These are phyloP conservation scores for Cerastis rubricosa DNA, from an alignment of 2,888 invertebrate genomes.

Conservation along the genomic window DNA sequence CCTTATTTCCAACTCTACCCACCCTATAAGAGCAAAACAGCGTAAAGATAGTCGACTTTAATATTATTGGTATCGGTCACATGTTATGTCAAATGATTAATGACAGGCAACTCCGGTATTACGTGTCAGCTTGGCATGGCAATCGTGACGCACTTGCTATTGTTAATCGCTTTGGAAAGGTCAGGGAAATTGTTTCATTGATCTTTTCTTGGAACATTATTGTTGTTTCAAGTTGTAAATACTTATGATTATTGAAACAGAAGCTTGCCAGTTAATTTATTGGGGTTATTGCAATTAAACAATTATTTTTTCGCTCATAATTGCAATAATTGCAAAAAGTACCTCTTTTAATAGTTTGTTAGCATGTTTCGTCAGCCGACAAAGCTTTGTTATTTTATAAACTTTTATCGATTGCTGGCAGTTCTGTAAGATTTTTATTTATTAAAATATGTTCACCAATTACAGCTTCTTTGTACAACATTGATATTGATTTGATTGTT, in stretches of 20 bases:
- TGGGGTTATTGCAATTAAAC: no score
- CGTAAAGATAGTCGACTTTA: constrained; percentile 71
- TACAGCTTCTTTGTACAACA: no score
- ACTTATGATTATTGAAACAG: background rate
- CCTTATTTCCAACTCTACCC: constrained; percentile 7
- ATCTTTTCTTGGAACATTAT: constrained; percentile 16
- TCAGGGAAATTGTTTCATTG: constrained; percentile 25
- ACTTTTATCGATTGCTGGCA: no score
- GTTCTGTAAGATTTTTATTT: no score
- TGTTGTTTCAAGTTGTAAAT: background rate
- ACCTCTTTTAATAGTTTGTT: background rate
- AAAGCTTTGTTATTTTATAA: background rate
- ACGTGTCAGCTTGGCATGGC: constrained; percentile 70
- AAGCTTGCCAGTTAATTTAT: background rate
- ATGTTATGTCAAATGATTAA: constrained; percentile 80
- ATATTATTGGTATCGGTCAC: constrained; percentile 75
- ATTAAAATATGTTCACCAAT: no score
- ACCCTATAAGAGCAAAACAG: constrained; percentile 46
- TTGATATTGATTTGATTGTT: no score
- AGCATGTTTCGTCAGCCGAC: background rate
- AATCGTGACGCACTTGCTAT: constrained; percentile 59
- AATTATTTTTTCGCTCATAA: no score
- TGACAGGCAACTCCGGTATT: constrained; percentile 70
- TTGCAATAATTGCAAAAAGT: no score
- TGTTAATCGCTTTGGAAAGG: constrained; percentile 30